Base-by-base conservation (phyloP, 2,113 vertebrate species). In the Mormyrus lacerda region DNA sequence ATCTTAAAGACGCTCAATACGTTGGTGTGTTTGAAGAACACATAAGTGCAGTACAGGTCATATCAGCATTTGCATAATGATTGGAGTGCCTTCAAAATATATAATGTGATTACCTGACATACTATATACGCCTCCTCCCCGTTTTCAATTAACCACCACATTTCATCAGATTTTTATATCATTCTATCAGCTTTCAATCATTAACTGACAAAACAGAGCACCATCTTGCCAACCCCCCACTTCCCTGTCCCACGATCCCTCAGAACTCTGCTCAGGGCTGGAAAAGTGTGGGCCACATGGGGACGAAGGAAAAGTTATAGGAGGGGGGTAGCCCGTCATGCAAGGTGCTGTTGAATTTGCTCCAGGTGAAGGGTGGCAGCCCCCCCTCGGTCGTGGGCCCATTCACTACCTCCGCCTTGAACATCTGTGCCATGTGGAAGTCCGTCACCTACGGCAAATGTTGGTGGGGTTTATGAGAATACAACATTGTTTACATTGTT, bases 351-450 rank as follows among this genome's bases (percentile, higher is more conserved):
- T 98, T 98, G 93, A 98, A 98, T 2, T 35, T 89, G 2, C 21
- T 92, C 97, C 97, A 98, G 50, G 91, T 95, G 94, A 98, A 98
- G 24, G 95, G 94, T 0, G 93, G 96, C 50, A 98, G 96, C 0
- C 96, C 97, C 0, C 93, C 95, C 91, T 97, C 96, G 0, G 96
- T 96, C 0, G 97, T 96, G 55, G 97, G 97, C 0, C 97, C 97
- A 0, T 95, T 98, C 89, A 98, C 94, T 21, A 96, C 97, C 0
- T 96, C 92, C 1, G 96, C 95, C 0, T 91, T 94, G 92, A 97
- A 96, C 0, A 93, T 91, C 0, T 93, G 93, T 1, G 97, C 97
- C 92, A 97, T 95, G 65, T 94, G 93, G 92, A 96, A 95, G 90
- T 98, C 97, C 0, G 97, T 94, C 90, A 98, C 96, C 97, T 98